Percentiles rank a stretch among this genome's conserved stretches.
These are phyloP conservation scores for Tachysurus fulvidraco DNA, from an alignment of 2,113 vertebrate genomes.

Conservation along the genomic window DNA sequence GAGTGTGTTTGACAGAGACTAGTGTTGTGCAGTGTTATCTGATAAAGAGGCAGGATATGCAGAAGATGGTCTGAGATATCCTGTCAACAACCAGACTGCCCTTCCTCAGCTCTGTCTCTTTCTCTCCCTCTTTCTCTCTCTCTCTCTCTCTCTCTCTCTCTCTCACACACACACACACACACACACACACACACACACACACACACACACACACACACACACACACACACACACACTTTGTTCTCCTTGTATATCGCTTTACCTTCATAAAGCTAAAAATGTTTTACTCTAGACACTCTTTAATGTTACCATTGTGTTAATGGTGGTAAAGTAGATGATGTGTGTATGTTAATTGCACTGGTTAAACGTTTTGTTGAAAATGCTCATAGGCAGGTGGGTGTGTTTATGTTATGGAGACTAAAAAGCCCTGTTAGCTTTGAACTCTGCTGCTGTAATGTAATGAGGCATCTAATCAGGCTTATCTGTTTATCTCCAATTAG, in stretches of 20 bases:
- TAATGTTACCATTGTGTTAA: not conserved
- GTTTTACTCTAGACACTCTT: not conserved
- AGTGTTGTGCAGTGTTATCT: constrained; percentile 22
- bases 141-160: constrained; percentile 61
- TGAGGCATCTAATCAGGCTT: constrained; percentile 24
- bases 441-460: constrained; percentile 25
- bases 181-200: too few species aligned
- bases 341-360: not conserved
- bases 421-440: not conserved
- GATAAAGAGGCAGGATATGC: constrained; percentile 57
- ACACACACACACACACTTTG: not conserved
- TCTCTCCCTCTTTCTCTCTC: constrained; percentile 54
- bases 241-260: not conserved
- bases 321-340: not conserved
- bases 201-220: too few species aligned
- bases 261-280: not conserved
- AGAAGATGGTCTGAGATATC: constrained; percentile 45
- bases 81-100: not conserved
- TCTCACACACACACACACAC: too few species aligned
- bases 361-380: constrained; percentile 48
- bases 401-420: constrained; percentile 49
- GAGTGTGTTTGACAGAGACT: constrained; percentile 34
- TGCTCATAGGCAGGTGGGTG: constrained; percentile 20
- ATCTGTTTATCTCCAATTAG: constrained; percentile 21
- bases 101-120: constrained; percentile 42